Percentiles rank a stretch among this genome's conserved stretches.
phyloP scores from a whole-genome alignment of 2,888 invertebrate species.

The Cantharis flavilabris region DNA sequence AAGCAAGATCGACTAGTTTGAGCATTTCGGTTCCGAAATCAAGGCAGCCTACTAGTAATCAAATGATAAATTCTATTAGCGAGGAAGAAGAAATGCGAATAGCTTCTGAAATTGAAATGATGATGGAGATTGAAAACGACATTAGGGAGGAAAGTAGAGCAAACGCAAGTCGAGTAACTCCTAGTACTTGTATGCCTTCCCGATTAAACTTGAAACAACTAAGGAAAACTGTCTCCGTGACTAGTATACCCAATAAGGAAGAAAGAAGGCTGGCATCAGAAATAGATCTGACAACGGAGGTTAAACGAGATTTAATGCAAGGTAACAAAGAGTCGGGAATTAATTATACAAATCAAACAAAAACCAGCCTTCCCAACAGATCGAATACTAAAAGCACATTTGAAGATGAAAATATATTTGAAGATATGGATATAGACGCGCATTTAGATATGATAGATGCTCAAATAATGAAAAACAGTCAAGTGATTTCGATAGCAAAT shows the following conservation, averaged over 20 bases:
- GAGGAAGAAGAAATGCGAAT: slow-evolving; percentile 36
- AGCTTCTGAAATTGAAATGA: slow-evolving; percentile 39
- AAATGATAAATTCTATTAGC: background rate
- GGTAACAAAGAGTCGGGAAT: background rate
- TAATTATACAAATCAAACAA: background rate
- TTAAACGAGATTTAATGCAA: background rate
- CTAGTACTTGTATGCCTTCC: background rate
- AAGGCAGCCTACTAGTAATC: background rate
- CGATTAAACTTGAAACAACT: background rate
- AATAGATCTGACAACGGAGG: background rate
- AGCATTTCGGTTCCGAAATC: background rate
- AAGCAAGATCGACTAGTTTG: background rate
- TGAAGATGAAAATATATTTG: slow-evolving; percentile 45
- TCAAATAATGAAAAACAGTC: slow-evolving; percentile 32
- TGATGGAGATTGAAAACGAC: slow-evolving; percentile 7
- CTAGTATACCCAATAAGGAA: background rate
- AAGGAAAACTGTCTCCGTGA: background rate
- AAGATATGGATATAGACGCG: slow-evolving; percentile 45
- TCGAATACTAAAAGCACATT: background rate
- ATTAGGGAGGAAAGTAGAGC: slow-evolving; percentile 17
- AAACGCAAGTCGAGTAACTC: background rate
- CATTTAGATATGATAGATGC: slow-evolving; percentile 40
- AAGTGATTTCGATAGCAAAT: slow-evolving; percentile 35
- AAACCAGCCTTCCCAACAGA: background rate
- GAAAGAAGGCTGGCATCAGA: background rate